These are phyloP conservation scores for Caenorhabditis panamensis DNA, from an alignment of 2,888 invertebrate species.

Conservation along the genomic window DNA sequence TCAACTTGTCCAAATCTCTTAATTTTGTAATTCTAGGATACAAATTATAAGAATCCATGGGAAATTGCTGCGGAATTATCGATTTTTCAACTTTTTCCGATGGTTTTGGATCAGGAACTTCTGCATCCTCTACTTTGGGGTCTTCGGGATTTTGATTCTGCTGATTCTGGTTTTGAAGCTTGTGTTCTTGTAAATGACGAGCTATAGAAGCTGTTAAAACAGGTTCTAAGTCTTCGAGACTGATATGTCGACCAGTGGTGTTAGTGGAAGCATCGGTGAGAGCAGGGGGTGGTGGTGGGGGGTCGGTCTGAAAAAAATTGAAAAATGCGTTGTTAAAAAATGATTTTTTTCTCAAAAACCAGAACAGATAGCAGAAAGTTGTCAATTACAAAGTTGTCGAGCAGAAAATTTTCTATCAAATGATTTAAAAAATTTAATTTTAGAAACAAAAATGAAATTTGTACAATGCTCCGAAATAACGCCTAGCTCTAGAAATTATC, in stretches of 20 bases:
- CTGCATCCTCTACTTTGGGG: background rate
- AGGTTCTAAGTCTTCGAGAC: constrained; percentile 14
- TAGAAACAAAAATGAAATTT: too few species aligned
- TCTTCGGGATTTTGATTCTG: too few species aligned
- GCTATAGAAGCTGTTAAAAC: constrained; percentile 12
- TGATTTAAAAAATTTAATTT: too few species aligned
- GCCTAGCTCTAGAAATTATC: too few species aligned
- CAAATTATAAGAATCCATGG: constrained; percentile 28
- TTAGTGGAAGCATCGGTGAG: constrained; percentile 13
- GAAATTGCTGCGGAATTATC: background rate
- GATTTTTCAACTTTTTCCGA: background rate
- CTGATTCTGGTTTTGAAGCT: background rate
- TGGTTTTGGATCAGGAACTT: constrained; percentile 21
- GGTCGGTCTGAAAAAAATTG: constrained; percentile 31
- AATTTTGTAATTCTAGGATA: constrained; percentile 37
- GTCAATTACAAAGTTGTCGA: too few species aligned
- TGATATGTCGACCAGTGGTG: constrained; percentile 9
- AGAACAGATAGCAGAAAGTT: too few species aligned
- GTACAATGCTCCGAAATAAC: too few species aligned
- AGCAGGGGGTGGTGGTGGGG: background rate
- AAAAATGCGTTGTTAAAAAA: too few species aligned
- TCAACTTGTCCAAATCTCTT: constrained; percentile 42
- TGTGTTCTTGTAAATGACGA: constrained; percentile 20
- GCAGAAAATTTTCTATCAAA: too few species aligned
- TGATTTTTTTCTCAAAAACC: too few species aligned